Percentiles rank a stretch among this genome's conserved stretches.
These are phyloP conservation scores for Lanius ludovicianus DNA, from an alignment of 2,113 vertebrate species.

Conservation along the genomic window DNA sequence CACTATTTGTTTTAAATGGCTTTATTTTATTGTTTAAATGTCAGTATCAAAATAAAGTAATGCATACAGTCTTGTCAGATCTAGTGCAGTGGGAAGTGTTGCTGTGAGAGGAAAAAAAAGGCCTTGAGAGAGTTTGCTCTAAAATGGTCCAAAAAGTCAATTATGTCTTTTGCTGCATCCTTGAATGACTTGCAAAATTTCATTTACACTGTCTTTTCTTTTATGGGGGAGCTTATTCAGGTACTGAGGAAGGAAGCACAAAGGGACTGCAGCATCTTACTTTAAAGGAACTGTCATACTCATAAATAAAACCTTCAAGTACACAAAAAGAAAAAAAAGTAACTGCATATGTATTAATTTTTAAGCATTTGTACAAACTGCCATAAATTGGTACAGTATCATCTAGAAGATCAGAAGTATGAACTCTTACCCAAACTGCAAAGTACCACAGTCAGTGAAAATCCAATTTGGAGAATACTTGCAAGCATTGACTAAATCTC, in stretches of 20 bases:
- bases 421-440: neutral
- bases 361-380: neutral
- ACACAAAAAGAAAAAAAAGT: neutral
- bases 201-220: constrained; percentile 69
- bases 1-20: constrained; percentile 82
- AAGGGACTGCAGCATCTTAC: constrained; percentile 1
- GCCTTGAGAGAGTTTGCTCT: constrained; percentile 71
- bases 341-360: neutral
- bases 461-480: neutral
- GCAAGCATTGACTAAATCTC: neutral
- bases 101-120: constrained; percentile 21
- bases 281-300: constrained; percentile 16
- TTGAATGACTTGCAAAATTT: constrained; percentile 74
- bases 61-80: constrained; percentile 71
- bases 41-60: constrained; percentile 83
- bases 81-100: constrained; percentile 40
- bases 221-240: constrained; percentile 59
- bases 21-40: constrained; percentile 85
- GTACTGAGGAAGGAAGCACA: constrained; percentile 40
- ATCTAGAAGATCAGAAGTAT: neutral
- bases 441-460: neutral
- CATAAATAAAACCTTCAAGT: neutral
- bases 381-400: neutral
- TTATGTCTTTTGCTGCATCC: constrained; percentile 66
- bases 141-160: constrained; percentile 76